These are phyloP conservation scores for Lepilemur septentrionalis DNA, from an alignment of 2,797 vertebrate genomes.

Conservation along the genomic window DNA sequence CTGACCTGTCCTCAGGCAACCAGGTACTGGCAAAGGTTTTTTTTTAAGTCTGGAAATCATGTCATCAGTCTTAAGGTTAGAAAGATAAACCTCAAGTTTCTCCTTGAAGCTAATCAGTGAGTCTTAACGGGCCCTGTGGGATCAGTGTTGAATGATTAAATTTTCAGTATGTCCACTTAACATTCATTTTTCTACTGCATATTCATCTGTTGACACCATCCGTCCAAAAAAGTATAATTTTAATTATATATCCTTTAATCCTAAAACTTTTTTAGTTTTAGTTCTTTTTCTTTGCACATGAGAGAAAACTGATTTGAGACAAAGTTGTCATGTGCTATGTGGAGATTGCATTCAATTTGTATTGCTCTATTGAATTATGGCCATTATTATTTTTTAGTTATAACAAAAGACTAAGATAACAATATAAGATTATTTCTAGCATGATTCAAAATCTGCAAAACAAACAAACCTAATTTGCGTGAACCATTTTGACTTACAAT, in stretches of 20 bases:
- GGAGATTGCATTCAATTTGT: neutral
- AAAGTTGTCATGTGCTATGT: accelerated
- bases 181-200: neutral
- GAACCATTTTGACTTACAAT: slow-evolving; percentile 30
- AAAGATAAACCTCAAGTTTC: neutral
- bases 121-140: neutral
- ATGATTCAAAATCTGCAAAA: slow-evolving; percentile 54
- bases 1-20: neutral
- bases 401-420: slow-evolving; percentile 10
- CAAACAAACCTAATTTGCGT: slow-evolving; percentile 46
- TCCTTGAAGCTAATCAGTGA: neutral
- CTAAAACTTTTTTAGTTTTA: neutral
- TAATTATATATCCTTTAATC: neutral
- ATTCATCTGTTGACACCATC: neutral
- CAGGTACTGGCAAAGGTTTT: neutral
- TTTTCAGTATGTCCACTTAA: neutral
- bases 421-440: slow-evolving; percentile 49
- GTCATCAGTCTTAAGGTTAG: neutral
- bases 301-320: neutral
- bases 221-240: neutral
- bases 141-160: neutral
- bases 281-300: neutral
- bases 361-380: neutral
- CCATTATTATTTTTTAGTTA: neutral
- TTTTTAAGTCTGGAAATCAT: neutral